These are phyloP conservation scores for Oeneis ivallda DNA, from an alignment of 2,888 invertebrate genomes.

Conservation along the genomic window DNA sequence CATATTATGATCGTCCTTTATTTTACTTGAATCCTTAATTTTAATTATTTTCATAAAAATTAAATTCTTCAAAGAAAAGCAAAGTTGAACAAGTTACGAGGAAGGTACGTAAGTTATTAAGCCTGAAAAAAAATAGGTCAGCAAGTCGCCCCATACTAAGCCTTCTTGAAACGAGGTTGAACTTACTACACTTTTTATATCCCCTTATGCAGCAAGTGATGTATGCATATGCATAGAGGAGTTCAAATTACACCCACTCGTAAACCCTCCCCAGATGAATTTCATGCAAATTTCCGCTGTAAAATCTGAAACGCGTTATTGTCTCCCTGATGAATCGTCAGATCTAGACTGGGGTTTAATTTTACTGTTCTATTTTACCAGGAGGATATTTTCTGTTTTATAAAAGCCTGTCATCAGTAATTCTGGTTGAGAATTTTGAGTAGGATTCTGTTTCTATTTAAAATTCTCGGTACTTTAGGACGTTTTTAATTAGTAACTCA, in stretches of 20 bases:
- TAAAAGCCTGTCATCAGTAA: slow-evolving; percentile 17
- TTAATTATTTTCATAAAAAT: too few species aligned
- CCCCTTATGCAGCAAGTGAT: slow-evolving; percentile 26
- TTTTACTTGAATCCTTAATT: too few species aligned
- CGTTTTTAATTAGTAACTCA: slow-evolving; percentile 1
- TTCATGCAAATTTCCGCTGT: slow-evolving; percentile 59
- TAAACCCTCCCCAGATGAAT: slow-evolving; percentile 57
- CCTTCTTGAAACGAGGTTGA: slow-evolving; percentile 19
- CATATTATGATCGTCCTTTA: too few species aligned
- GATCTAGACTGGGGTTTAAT: slow-evolving; percentile 39
- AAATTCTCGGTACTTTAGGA: not conserved
- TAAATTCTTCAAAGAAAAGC: too few species aligned
- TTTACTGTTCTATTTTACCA: slow-evolving; percentile 32
- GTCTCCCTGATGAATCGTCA: slow-evolving; percentile 44
- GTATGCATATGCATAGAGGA: slow-evolving; percentile 47
- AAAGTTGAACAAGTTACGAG: too few species aligned
- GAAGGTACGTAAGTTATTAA: not conserved
- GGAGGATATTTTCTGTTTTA: slow-evolving; percentile 16
- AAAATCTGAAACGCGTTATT: slow-evolving; percentile 47
- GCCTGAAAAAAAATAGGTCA: slow-evolving; percentile 13
- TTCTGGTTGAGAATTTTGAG: slow-evolving; percentile 14
- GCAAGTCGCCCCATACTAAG: slow-evolving; percentile 19
- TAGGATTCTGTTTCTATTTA: not conserved
- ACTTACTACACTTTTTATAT: slow-evolving; percentile 17
- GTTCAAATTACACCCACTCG: slow-evolving; percentile 53